A percentile compares a stretch with the other conserved stretches of the same genome.
These are phyloP conservation scores for Ormyrus pomaceus DNA, from an alignment of 2,888 invertebrate species.

Conservation along the genomic window DNA sequence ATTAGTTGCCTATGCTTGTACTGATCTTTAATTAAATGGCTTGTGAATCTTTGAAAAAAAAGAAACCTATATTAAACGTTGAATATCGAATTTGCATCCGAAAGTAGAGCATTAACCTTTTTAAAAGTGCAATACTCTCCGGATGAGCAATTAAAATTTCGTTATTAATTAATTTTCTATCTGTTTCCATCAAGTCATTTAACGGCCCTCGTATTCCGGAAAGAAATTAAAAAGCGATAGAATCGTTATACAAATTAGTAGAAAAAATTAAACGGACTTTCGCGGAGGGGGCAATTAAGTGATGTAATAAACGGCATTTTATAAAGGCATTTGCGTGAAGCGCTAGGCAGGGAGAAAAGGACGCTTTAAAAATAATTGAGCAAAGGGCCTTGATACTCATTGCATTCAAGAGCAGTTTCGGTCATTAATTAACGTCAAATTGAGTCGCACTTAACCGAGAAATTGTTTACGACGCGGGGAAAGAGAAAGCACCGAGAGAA, in stretches of 20 bases:
- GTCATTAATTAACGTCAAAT: slow-evolving; percentile 48
- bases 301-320: slow-evolving; percentile 20
- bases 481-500: background rate
- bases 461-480: slow-evolving; percentile 42
- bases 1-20: too few relatives aligned
- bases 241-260: background rate
- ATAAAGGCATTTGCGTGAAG: background rate
- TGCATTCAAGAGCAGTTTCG: slow-evolving; percentile 27
- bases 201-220: too few relatives aligned
- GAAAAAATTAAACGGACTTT: background rate
- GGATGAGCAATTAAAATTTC: too few relatives aligned
- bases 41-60: too few relatives aligned
- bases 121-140: too few relatives aligned
- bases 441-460: slow-evolving; percentile 37
- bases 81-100: too few relatives aligned
- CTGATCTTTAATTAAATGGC: too few relatives aligned
- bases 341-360: background rate
- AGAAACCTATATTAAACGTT: too few relatives aligned
- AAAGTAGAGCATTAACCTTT: too few relatives aligned
- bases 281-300: background rate
- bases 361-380: slow-evolving; percentile 42
- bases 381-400: slow-evolving; percentile 1
- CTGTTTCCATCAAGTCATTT: too few relatives aligned
- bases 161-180: too few relatives aligned
- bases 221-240: background rate